Base-by-base conservation (phyloP, 35 echinoderm and acorn worm species). In the Heliocidaris tuberculata region DNA sequence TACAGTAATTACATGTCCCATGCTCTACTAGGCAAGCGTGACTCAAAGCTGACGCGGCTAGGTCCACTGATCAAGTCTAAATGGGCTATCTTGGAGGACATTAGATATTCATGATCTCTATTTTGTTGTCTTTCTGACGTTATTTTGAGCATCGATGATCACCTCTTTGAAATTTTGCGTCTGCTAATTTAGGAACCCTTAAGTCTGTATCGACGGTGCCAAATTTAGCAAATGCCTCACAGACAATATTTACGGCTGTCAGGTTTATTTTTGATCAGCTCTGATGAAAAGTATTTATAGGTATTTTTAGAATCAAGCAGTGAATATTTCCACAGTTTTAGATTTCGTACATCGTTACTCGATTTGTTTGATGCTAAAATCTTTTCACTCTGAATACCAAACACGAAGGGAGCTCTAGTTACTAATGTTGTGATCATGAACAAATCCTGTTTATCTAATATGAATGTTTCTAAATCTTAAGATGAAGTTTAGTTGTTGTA, bases 1-100 rank as follows among this genome's bases (percentile, higher is more conserved):
- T 78, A 78, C 65, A 78, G 17, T 78, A 78, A 78, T 78, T 78
- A 78, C 65, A 78, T 78, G 65, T n/a, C 65, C 65, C 21, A 78
- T 19, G 65, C 0, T 78, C 65, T 19, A 78, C 27, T 78, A 24
- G 65, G 15, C 65, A 78, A 78, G 65, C 65, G 27, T 78, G 15
- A 78, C 65, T 27, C 19, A 27, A 78, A 27, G 65, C 19, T 78
- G 65, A 78, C 65, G 27, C n/a, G 65, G 19, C 65, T 24, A 78
- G 17, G 19, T 78, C 65, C 21, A 78, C 65, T 19, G 65, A 78
- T 78, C 65, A 78, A 78, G 27, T 78, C 65, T 78, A 78, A 78
- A 78, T 78, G 65, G 65, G 65, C 19, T 21, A 78, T 78, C 65
- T 78, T 21, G 27, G 65, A 78, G 65, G 65, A 78, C 65, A 78